Base-by-base conservation (phyloP, 2,113 vertebrate genomes). In the Megalops atlanticus region DNA sequence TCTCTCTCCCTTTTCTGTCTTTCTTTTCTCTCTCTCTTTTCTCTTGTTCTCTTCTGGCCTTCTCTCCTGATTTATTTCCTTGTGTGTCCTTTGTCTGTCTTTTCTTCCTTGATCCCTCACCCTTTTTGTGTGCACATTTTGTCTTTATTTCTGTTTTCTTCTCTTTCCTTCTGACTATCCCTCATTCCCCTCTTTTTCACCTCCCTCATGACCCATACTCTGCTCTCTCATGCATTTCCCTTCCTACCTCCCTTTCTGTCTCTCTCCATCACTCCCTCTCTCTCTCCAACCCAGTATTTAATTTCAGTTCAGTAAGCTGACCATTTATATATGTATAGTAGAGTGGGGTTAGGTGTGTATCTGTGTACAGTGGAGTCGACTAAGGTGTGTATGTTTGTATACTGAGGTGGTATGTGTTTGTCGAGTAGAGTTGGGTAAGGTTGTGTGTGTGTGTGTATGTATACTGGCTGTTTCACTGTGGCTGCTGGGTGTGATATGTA, bases 341-440 rank as follows among this genome's bases (percentile, higher is more conserved):
- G 2, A 52, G 33, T 74, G 24, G n/a, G n/a, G n/a, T 33, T 38
- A 49, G 21, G n/a, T 49, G n/a, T 73, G 27, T 81, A 2, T 40
- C 54, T 39, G 77, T 70, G 64, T 12, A n/a, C n/a, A 36, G 70
- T 27, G 10, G 2, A 52, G 33, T 74, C 21, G n/a, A n/a, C n/a
- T 33, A 52, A 49, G 21, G n/a, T 49, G n/a, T 76, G 38, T 73
- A 39, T 81, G 47, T 74, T 36, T 43, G 36, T 54, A 68, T 81
- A 27, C n/a, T n/a, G n/a, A n/a, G n/a, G n/a, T n/a, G n/a, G n/a
- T n/a, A n/a, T n/a, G n/a, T n/a, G n/a, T n/a, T n/a, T n/a, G n/a
- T n/a, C n/a, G n/a, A n/a, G n/a, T n/a, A n/a, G n/a, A n/a, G n/a
- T 43, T 21, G n/a, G 39, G 21, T 71, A 36, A 35, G 31, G 2